Evolutionary conservation across 1,140 invertebrate genomes (phyloP), one percentile per base, ranked within the genome.

Genomic region (Drosophila ohnishii): DNA sequence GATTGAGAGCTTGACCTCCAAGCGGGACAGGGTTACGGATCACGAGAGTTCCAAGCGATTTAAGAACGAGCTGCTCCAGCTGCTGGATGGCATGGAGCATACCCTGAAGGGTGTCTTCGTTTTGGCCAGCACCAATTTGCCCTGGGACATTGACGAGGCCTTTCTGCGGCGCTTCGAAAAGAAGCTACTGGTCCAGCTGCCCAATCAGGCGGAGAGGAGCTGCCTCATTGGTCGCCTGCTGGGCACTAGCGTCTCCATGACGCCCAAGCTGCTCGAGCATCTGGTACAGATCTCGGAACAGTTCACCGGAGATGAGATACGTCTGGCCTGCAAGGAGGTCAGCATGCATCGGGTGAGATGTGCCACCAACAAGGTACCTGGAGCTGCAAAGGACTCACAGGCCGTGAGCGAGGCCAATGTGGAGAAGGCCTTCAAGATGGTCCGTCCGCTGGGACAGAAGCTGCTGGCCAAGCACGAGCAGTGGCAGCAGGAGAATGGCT

Each of bases 1-100:
- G 92, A 95, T 99, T 51, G 98, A 99, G 90, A 96, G 97, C 30
- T 92, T 99, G 14, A 95, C 96, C 6, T 95, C 95, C 0, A 94
- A 94, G 59, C 92, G 96, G 22, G 95, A 95, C 25, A 91, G 93
- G 1, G 93, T 94, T 1, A 94, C 93, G 0, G 97, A 98, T 90
- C 97, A 98, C 78, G 98, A 99, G 92, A 97, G 98, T 0, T 96
- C 96, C 22, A 93, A 97, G 63, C 93, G 98, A 65, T 95, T 99
- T 14, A 98, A 98, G 93, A 96, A 97, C 25, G 98, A 99, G 92
- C 92, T 99, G 4, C 94, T 99, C 0, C 95, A 97, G 9, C 96
- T 98, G 92, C 94, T 99, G 89, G 98, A 99, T 91, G 98, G 98
- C 8, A 87, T 96, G 74, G 92, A 95, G n/a, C 90, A 92, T 32